These are phyloP conservation scores for Megathymus violae DNA, from an alignment of 1,140 invertebrate genomes.

Conservation along the genomic window DNA sequence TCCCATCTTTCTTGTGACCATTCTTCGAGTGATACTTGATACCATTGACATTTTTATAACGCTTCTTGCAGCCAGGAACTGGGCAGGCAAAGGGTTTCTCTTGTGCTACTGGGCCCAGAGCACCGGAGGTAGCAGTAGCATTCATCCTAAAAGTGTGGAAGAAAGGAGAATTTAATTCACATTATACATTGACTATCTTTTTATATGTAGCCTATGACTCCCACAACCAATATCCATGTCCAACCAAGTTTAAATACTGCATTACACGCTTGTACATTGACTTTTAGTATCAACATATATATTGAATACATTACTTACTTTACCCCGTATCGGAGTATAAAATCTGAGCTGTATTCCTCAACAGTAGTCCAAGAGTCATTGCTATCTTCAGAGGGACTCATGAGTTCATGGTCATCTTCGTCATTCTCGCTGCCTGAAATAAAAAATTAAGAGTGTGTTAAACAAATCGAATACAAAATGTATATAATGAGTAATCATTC, in stretches of 20 bases:
- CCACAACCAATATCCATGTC: too few relatives aligned
- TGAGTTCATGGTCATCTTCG: conserved; percentile 86
- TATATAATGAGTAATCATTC: too few relatives aligned
- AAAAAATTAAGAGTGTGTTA: too few relatives aligned
- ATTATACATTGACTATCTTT: too few relatives aligned
- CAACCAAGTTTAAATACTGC: too few relatives aligned
- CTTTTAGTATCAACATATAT: background rate
- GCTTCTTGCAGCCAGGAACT: conserved; percentile 92
- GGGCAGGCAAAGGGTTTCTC: conserved; percentile 93
- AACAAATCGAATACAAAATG: background rate
- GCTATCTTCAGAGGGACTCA: conserved; percentile 88
- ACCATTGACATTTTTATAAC: conserved; percentile 95
- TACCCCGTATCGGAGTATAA: conserved; percentile 89
- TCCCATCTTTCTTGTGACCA: conserved; percentile 92
- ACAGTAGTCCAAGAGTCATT: conserved; percentile 92
- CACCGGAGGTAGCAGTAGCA: conserved; percentile 61
- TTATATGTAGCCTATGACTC: conserved; percentile 3
- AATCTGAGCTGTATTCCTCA: conserved; percentile 91
- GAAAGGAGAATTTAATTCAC: too few relatives aligned
- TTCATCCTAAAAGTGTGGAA: conserved; percentile 62
- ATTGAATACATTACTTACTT: conserved; percentile 81
- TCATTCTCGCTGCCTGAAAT: conserved; percentile 88
- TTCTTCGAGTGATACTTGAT: conserved; percentile 94
- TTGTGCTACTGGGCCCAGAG: conserved; percentile 77
- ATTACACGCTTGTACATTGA: too few relatives aligned